phyloP scores from a whole-genome alignment of 2,888 invertebrate genomes.

The Biston stratarius region DNA sequence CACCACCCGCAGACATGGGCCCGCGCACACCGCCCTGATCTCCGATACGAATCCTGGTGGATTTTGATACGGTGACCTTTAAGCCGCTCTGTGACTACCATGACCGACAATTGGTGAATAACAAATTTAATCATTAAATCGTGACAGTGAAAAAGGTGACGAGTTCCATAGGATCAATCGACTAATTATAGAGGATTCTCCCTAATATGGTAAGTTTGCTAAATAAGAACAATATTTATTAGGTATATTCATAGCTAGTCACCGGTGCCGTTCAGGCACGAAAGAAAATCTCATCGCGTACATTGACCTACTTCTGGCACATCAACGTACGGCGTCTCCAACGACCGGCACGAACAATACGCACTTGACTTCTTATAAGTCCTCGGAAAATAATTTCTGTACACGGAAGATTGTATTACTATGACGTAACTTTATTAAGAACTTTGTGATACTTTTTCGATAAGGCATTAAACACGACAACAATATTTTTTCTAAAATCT shows the following conservation, averaged over 20 bases:
- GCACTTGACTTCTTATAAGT: slow-evolving; percentile 29
- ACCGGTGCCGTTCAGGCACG: slow-evolving; percentile 43
- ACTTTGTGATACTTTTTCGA: not conserved
- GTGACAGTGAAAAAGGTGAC: slow-evolving; percentile 77
- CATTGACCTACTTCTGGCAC: slow-evolving; percentile 67
- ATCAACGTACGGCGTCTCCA: slow-evolving; percentile 53
- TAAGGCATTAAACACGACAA: not conserved
- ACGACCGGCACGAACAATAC: slow-evolving; percentile 60
- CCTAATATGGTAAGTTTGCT: slow-evolving; percentile 67
- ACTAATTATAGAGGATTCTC: slow-evolving; percentile 51
- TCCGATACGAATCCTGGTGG: slow-evolving; percentile 47
- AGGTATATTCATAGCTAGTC: slow-evolving; percentile 21
- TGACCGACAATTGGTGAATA: slow-evolving; percentile 70
- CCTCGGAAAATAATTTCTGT: slow-evolving; percentile 26
- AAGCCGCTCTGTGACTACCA: slow-evolving; percentile 70
- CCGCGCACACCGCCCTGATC: slow-evolving; percentile 57
- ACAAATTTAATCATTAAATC: slow-evolving; percentile 48
- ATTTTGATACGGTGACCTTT: slow-evolving; percentile 77
- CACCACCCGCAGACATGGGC: slow-evolving; percentile 70
- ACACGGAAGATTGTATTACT: slow-evolving; percentile 12
- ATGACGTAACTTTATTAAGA: slow-evolving; percentile 5
- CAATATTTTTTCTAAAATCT: not conserved
- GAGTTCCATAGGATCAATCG: slow-evolving; percentile 66
- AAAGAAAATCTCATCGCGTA: slow-evolving; percentile 65
- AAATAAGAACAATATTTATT: slow-evolving; percentile 11